A percentile compares a stretch with the other conserved stretches of the same genome.
Conservation (phyloP, 2,797 vertebrate genomes). For the Sparus aurata region DNA sequence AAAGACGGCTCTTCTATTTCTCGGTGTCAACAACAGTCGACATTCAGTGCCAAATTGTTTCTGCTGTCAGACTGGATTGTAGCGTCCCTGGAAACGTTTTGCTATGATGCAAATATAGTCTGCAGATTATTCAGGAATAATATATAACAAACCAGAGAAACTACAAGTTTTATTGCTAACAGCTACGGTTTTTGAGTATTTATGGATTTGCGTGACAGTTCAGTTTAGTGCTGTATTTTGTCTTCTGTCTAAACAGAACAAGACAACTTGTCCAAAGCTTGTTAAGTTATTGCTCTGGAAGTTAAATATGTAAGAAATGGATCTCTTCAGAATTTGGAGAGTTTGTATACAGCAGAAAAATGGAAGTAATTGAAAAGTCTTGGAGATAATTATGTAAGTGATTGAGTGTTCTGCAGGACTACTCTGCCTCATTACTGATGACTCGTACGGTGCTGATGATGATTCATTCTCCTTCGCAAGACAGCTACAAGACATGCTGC, state of each 20-base stretch:
- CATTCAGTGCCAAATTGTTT: neutral
- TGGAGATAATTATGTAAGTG: constrained; percentile 35
- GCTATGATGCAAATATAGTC: neutral
- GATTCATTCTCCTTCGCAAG: constrained; percentile 46
- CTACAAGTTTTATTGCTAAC: neutral
- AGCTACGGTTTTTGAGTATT: neutral
- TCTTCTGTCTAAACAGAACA: neutral
- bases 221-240: neutral
- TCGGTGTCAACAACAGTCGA: neutral
- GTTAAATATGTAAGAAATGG: neutral
- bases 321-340: neutral
- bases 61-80: neutral
- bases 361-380: constrained; percentile 12
- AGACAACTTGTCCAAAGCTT: neutral
- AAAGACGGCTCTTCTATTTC: no score
- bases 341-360: neutral
- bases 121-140: neutral
- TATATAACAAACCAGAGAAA: neutral
- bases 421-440: constrained; percentile 29
- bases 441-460: constrained; percentile 20
- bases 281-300: neutral
- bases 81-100: neutral
- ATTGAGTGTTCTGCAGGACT: constrained; percentile 23
- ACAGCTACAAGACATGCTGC: constrained; percentile 27
- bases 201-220: neutral